Conservation (phyloP, 2,113 vertebrate species). For the Pantherophis guttatus region DNA sequence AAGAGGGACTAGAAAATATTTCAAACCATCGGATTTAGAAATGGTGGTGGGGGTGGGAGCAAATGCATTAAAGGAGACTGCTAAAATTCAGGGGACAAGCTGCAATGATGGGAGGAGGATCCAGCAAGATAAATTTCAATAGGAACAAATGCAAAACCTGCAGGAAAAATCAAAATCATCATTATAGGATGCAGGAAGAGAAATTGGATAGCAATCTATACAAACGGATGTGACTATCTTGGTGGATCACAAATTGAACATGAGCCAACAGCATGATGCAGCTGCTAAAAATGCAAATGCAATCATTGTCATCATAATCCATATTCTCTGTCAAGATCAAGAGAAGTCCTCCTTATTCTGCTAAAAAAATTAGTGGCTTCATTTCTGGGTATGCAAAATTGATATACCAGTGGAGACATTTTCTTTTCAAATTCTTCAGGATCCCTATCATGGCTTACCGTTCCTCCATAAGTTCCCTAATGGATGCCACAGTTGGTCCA, state of each 20-base stretch:
- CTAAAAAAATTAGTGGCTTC: neutral
- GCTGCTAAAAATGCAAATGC: neutral
- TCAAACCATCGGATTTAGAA: neutral
- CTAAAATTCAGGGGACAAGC: neutral
- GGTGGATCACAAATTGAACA: neutral
- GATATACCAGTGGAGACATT: neutral
- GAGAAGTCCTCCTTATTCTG: neutral
- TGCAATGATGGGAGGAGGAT: neutral
- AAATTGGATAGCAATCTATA: neutral
- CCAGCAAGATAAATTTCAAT: neutral
- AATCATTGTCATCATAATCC: neutral
- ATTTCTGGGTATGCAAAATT: neutral
- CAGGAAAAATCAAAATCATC: neutral
- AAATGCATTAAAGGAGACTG: neutral
- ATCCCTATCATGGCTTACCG: constrained; percentile 61
- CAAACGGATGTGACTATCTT: neutral
- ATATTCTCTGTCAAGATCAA: neutral
- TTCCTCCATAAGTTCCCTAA: constrained; percentile 92
- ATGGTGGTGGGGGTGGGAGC: neutral
- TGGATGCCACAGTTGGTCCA: constrained; percentile 89
- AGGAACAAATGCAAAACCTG: neutral
- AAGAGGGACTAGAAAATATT: neutral
- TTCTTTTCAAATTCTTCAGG: neutral
- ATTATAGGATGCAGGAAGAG: neutral
- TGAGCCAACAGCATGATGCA: neutral